Base-by-base conservation (phyloP, 1,140 invertebrate species). In the Solen grandis region DNA sequence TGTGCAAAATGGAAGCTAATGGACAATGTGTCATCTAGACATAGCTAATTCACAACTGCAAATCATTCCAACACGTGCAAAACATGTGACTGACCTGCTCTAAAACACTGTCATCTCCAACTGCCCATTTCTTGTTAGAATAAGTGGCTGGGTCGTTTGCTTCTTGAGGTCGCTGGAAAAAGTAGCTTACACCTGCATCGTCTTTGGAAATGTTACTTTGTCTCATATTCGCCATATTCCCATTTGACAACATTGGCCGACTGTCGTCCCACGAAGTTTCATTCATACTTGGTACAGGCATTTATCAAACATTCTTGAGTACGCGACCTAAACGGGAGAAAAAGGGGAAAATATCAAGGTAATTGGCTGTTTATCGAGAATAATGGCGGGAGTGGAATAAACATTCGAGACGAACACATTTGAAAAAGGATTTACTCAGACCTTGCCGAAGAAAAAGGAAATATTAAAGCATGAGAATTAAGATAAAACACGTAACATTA, bases 161-260 rank as follows among this genome's bases (percentile, higher is more conserved):
- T 60, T 94, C 93, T 73, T 96, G 95, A 29, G 95, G 94, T 84
- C 96, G 92, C 93, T 97, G 96, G 92, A 96, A 97, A 74, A 96
- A 95, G 91, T 97, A 97, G 85, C 96, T 95, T 81, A 97, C 96
- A 90, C 95, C 95, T 69, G 96, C 96, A 94, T 97, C 96, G 91
- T 97, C 96, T 92, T 96, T 96, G 81, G 94, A 91, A 77, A 77
- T 62, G 50, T 82, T 79, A 55, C 88, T 82, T 55, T 72, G 83
- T 36, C 83, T 55, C 70, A 72, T 81, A 50, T 65, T 62, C 29
- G 62, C 74, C 38, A 69, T 82, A 82, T 73, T 83, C 76, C 83
- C 85, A 65, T 87, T 87, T 81, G 83, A 80, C 86, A 91, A 75
- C 86, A 89, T 89, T 66, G 78, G 83, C 75, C 85, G 83, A 66